Conservation (phyloP, 1,140 invertebrate genomes). For the Sycophaga agraensis region DNA sequence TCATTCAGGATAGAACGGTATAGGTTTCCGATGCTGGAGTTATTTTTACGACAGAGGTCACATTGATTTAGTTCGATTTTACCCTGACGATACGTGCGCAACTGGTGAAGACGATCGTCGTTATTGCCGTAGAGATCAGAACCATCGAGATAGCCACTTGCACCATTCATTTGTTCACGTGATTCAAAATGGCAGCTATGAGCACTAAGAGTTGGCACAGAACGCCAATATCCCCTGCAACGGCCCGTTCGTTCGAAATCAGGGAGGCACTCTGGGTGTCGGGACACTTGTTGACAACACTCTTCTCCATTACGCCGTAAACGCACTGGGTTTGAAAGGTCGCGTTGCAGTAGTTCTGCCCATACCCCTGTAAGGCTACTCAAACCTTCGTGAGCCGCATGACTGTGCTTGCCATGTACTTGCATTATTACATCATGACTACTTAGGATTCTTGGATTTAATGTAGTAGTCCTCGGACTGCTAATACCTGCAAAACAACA, state of each 20-base stretch:
- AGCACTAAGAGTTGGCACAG: conserved; percentile 66
- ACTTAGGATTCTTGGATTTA: no score
- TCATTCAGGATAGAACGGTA: conserved; percentile 74
- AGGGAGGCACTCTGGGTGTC: conserved; percentile 61
- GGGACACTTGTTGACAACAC: conserved; percentile 37
- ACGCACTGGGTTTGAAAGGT: conserved; percentile 71
- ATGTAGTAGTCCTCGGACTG: no score
- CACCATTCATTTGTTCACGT: conserved; percentile 85
- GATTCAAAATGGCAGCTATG: conserved; percentile 68
- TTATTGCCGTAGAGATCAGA: conserved; percentile 83
- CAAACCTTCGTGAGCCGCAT: conserved; percentile 65
- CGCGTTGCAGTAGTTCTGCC: conserved; percentile 77
- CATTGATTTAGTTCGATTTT: conserved; percentile 67
- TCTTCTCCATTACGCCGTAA: conserved; percentile 43
- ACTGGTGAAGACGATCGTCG: conserved; percentile 65
- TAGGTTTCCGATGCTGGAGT: conserved; percentile 55
- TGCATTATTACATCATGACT: no score
- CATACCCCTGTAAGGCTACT: conserved; percentile 80
- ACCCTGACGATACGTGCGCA: conserved; percentile 75
- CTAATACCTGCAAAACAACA: conserved; percentile 57
- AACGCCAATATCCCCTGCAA: conserved; percentile 75
- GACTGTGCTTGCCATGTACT: no score
- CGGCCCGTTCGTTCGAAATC: conserved; percentile 38
- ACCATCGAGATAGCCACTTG: conserved; percentile 83
- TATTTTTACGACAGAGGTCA: conserved; percentile 56